Conservation (phyloP, 2,888 invertebrate species). For the Siphlonurus alternatus region DNA sequence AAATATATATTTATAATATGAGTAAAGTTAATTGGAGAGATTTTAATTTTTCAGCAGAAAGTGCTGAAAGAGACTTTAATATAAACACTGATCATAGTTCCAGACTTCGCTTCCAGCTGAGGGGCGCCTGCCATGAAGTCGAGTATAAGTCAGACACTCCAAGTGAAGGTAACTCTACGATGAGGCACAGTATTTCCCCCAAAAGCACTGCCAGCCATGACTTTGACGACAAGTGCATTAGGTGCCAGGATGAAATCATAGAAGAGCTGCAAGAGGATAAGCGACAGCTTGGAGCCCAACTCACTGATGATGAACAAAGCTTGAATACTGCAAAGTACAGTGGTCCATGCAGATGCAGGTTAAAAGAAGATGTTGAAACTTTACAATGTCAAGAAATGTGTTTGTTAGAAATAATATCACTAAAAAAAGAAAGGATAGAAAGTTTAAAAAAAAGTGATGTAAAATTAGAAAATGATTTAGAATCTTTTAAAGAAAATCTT, state of each 20-base stretch:
- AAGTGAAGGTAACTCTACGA: no score
- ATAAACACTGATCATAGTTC: no score
- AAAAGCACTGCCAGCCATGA: no score
- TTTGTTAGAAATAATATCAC: background rate
- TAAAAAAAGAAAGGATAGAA: background rate
- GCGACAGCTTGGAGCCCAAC: background rate
- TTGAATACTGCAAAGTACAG: background rate
- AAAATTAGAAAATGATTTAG: background rate
- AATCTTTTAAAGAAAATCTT: background rate
- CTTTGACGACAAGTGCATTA: background rate
- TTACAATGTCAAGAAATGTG: background rate
- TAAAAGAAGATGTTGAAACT: background rate
- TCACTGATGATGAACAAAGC: background rate
- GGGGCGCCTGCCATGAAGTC: no score
- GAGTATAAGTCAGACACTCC: no score
- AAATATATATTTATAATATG: no score
- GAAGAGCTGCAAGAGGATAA: background rate
- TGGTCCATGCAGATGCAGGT: background rate
- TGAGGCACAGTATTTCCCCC: no score
- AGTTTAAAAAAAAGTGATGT: background rate
- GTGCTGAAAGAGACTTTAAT: no score
- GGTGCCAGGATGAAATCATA: background rate
- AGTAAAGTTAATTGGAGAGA: no score
- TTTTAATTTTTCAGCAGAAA: no score
- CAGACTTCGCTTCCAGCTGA: no score